These are phyloP conservation scores for Diploscapter pachys DNA, from an alignment of 1,140 invertebrate genomes.

Conservation along the genomic window DNA sequence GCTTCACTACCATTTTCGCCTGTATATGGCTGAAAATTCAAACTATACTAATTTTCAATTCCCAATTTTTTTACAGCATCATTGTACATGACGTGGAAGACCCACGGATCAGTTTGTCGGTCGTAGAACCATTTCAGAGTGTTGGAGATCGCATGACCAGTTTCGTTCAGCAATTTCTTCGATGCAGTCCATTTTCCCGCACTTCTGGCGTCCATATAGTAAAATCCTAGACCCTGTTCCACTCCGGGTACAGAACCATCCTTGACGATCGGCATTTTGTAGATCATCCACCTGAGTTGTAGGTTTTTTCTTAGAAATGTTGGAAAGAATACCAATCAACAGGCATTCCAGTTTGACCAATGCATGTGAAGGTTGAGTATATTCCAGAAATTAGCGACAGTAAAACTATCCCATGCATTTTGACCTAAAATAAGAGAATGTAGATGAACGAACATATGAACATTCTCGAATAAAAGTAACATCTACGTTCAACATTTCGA, in stretches of 20 bases:
- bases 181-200: too few species aligned
- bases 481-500: too few species aligned
- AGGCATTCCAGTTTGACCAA: conserved; percentile 38
- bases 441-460: too few species aligned
- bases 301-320: neutral
- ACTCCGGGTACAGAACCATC: conserved; percentile 32
- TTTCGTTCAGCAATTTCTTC: conserved; percentile 17
- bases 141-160: conserved; percentile 40
- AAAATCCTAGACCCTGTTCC: conserved; percentile 36
- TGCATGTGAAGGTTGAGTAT: conserved; percentile 26
- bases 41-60: too few species aligned
- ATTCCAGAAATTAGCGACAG: too few species aligned
- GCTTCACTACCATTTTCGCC: too few species aligned
- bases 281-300: conserved; percentile 26
- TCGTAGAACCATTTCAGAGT: conserved; percentile 42
- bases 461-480: too few species aligned
- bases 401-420: too few species aligned
- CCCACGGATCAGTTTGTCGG: conserved; percentile 19
- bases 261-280: conserved; percentile 42
- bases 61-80: conserved; percentile 12
- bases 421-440: too few species aligned
- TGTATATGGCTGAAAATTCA: too few species aligned
- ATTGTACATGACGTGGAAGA: conserved; percentile 46
- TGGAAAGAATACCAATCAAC: conserved; percentile 37
- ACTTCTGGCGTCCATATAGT: conserved; percentile 36